phyloP scores from a whole-genome alignment of 2,113 vertebrate species.

The Heterotilapia buettikoferi region DNA sequence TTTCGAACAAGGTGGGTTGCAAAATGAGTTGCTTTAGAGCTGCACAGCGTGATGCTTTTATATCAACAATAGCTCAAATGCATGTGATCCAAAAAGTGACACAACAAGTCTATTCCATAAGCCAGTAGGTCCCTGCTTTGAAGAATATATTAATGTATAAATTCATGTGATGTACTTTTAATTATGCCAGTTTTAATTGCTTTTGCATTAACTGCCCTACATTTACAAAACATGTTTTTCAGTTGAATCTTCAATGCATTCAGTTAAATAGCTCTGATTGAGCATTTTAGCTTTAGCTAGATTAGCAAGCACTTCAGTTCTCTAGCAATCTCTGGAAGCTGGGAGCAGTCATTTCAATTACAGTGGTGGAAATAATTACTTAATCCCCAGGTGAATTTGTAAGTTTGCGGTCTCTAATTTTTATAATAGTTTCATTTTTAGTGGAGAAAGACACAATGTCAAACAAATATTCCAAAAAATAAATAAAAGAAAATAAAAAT shows the following conservation, averaged over 20 bases:
- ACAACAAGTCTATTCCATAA: neutral
- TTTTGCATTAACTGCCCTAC: neutral
- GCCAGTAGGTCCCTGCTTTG: neutral
- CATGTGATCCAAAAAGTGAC: neutral
- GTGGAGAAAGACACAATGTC: neutral
- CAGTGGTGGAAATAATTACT: neutral
- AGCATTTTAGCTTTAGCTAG: neutral
- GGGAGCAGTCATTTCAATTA: neutral
- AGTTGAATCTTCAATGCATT: neutral
- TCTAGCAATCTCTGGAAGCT: neutral
- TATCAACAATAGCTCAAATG: neutral
- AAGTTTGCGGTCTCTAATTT: neutral
- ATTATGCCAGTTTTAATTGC: neutral
- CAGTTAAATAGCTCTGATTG: neutral
- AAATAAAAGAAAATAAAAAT: neutral
- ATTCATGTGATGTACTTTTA: neutral
- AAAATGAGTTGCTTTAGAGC: neutral
- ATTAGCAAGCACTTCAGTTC: neutral
- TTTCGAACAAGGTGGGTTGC: neutral
- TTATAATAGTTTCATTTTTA: neutral
- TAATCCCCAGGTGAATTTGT: neutral
- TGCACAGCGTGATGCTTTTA: neutral
- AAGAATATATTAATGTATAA: neutral
- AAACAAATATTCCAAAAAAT: neutral
- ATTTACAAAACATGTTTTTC: neutral